Conservation (phyloP, 2,888 invertebrate species). For the Ochropleura leucogaster region DNA sequence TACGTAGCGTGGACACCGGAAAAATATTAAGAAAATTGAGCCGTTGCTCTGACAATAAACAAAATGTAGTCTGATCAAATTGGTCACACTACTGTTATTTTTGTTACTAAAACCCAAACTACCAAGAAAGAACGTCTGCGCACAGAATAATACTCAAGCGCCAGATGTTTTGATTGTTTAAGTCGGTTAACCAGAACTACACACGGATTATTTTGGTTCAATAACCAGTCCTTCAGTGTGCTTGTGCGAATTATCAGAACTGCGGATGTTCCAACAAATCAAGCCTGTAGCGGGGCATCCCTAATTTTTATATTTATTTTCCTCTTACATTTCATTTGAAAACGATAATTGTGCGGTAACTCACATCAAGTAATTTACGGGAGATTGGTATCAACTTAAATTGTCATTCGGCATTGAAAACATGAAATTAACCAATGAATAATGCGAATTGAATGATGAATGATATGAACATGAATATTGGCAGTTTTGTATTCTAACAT, state of each 20-base stretch:
- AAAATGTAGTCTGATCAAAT: background rate
- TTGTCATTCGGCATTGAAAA: constrained; percentile 1
- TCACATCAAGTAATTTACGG: constrained; percentile 5
- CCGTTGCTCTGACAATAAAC: background rate
- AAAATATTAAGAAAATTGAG: background rate
- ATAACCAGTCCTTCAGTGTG: background rate
- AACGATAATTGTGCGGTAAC: constrained; percentile 34
- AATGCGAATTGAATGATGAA: background rate
- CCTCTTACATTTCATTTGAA: constrained; percentile 44
- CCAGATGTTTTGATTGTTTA: background rate
- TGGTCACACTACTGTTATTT: background rate
- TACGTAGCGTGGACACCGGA: background rate
- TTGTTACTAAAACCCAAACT: background rate
- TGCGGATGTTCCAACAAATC: constrained; percentile 10
- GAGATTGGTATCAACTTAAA: constrained; percentile 1
- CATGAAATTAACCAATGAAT: constrained; percentile 25
- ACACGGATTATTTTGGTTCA: constrained; percentile 3
- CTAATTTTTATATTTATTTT: constrained; percentile 34
- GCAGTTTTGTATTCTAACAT: background rate
- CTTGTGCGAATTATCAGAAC: constrained; percentile 27
- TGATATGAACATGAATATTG: background rate
- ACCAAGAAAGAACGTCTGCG: background rate
- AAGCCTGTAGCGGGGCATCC: constrained; percentile 19
- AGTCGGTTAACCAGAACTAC: background rate
- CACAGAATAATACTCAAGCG: background rate